Percentiles rank a stretch among this genome's conserved stretches.
Conservation (phyloP, 2,888 invertebrate genomes). For the Cabera pusaria region DNA sequence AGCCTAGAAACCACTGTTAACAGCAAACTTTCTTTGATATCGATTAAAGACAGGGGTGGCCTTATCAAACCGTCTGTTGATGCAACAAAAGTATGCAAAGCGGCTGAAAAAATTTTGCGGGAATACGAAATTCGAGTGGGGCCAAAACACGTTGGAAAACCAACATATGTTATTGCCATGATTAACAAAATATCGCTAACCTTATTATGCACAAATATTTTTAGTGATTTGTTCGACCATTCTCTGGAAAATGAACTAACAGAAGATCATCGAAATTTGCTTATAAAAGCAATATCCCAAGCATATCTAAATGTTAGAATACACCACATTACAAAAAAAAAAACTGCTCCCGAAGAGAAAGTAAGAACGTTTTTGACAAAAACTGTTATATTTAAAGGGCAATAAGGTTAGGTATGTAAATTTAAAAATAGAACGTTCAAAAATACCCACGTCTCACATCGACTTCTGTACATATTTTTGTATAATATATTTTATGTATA, state of each 20-base stretch:
- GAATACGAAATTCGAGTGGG: neutral
- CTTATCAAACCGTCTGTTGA: neutral
- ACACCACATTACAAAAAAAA: neutral
- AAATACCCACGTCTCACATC: no score
- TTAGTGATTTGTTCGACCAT: neutral
- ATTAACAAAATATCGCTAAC: neutral
- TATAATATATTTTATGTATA: no score
- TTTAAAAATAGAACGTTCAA: no score
- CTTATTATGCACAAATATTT: neutral
- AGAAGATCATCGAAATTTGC: neutral
- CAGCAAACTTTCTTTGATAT: neutral
- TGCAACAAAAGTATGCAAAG: neutral
- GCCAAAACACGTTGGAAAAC: neutral
- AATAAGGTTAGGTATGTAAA: no score
- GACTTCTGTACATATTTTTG: no score
- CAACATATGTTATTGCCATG: neutral
- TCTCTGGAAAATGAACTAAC: neutral
- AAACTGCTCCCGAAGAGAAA: neutral
- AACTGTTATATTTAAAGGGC: neutral
- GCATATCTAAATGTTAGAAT: neutral
- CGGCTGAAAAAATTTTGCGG: neutral
- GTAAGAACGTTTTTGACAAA: neutral
- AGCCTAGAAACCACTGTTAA: neutral
- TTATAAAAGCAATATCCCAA: no score
- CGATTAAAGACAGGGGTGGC: neutral